Evolutionary conservation across 2,797 vertebrate genomes (phyloP), one percentile per base, ranked within the genome.

Genomic region (Coregonus suidteri): DNA sequence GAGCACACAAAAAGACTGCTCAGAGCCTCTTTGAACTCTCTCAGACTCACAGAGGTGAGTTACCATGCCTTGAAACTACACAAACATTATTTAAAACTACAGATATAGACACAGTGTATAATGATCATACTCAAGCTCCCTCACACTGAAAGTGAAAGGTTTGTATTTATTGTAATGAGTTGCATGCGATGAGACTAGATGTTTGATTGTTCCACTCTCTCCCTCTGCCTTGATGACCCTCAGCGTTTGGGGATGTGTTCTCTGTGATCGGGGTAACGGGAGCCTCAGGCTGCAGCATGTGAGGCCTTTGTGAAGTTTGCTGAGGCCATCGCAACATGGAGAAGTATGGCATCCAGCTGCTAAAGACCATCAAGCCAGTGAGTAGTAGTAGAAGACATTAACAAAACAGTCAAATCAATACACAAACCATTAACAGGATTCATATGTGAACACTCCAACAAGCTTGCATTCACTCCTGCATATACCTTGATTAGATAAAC

Each of bases 261-360:
- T 99, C 98, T 0, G 96, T 99, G 80, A 99, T 99, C 14, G 98
- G 98, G 1, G 98, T 99, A 0, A 0, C 93, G 98, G 87, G 98
- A 99, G 89, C 98, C 97, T 0, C 98, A 99, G 80, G 96, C 98
- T 11, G 95, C 96, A 0, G 98, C 98, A 51, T 99, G 98, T 4
- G 97, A 99, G 90, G 98, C 98, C 0, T 99, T 99, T 15, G 97
- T 99, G 72, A 99, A 99, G 90, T 99, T 99, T 65, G 98, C 98
- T 0, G 97, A 99, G 30, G 98, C 98, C 98, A 99, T 85, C 96
- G 98, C 83, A 98, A 82, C 93, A 99, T 99, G 6, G 98, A 99
- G 94, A 99, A 99, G 85, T 99, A 95, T 18, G 98, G 98, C 65
- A 97, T 99, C 86, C 95, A 95, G 85, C 96, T 99, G 15, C 94